Evolutionary conservation across 2,888 invertebrate species (phyloP), one percentile per base, ranked within the genome.

Genomic region (Eumerus sabulonum): DNA sequence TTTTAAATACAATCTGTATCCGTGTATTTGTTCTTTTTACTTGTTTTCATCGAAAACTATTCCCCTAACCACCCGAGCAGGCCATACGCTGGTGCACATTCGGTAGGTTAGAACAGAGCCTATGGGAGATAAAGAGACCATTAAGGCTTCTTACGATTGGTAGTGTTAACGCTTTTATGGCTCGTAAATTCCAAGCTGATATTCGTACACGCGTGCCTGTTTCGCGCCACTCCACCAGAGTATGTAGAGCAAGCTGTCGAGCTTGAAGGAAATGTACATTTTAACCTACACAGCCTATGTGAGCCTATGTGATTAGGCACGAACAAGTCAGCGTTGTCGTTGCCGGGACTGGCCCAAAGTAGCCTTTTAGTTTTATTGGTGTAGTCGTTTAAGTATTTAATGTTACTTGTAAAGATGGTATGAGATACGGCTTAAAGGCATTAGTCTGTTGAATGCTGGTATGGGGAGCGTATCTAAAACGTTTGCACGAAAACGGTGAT

Each of bases 121-220:
- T 54, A 11, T 53, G n/a, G 19, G 16, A 54, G 79, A 68, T 70
- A 53, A 70, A 74, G 63, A 79, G 54, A 1, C 44, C 79, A 68
- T 79, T 79, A 79, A 59, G 64, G 48, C 68, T 74, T 64, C 67
- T 68, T 64, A 64, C 50, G 79, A 70, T 79, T 74, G 79, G 50
- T 51, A 44, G 68, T 74, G 74, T 74, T 79, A 70, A 79, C 74
- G 64, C 54, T 68, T 79, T 79, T 73, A 79, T 74, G 79, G 68
- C 17, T 74, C 79, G 68, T 79, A 79, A 79, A 79, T 64, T 68
- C 17, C 14, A 44, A 63, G 56, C 53, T 70, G 54, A 64, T 57
- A 64, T 48, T 19, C 59, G 13, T 64, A 53, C 40, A 11, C 45
- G 53, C 19, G 57, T 38, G 38, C 1, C 18, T 27, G 16, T 3